These are phyloP conservation scores for Pungitius pungitius DNA, from an alignment of 2,113 vertebrate genomes.

Conservation along the genomic window DNA sequence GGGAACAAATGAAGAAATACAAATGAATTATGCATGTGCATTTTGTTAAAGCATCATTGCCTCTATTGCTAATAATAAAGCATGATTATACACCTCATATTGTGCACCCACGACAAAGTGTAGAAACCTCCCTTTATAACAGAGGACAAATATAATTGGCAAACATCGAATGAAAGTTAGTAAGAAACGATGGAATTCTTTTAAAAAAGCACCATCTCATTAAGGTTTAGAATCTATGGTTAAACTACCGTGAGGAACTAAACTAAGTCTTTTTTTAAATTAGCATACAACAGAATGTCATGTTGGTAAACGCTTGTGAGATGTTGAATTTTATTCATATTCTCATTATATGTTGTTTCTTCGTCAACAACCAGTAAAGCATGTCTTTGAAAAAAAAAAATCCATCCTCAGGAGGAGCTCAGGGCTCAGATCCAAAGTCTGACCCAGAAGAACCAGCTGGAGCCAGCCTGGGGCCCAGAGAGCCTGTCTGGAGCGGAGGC, in stretches of 20 bases:
- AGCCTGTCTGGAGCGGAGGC: slow-evolving; percentile 84
- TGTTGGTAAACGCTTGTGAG: background rate
- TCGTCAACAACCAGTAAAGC: too few species aligned
- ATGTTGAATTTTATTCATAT: background rate
- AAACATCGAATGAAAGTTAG: background rate
- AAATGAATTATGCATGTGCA: too few species aligned
- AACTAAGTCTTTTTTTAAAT: background rate
- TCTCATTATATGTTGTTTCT: background rate
- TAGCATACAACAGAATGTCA: background rate
- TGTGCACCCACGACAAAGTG: background rate
- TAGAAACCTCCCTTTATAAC: too few species aligned
- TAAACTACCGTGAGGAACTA: background rate
- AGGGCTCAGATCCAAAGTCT: slow-evolving; percentile 79
- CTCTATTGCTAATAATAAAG: too few species aligned
- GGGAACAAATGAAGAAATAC: too few species aligned
- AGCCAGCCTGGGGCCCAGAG: slow-evolving; percentile 84
- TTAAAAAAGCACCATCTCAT: background rate
- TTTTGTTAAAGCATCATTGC: too few species aligned
- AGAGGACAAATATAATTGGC: too few species aligned
- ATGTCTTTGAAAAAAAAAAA: too few species aligned
- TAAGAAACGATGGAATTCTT: background rate
- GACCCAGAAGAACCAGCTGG: slow-evolving; percentile 79
- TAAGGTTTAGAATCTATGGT: background rate
- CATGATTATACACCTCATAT: background rate
- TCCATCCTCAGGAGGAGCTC: slow-evolving; percentile 77